Percentiles rank a stretch among this genome's conserved stretches.
Evolutionary conservation across 1,140 invertebrate genomes (phyloP).

Genomic region (Callitettix versicolor): DNA sequence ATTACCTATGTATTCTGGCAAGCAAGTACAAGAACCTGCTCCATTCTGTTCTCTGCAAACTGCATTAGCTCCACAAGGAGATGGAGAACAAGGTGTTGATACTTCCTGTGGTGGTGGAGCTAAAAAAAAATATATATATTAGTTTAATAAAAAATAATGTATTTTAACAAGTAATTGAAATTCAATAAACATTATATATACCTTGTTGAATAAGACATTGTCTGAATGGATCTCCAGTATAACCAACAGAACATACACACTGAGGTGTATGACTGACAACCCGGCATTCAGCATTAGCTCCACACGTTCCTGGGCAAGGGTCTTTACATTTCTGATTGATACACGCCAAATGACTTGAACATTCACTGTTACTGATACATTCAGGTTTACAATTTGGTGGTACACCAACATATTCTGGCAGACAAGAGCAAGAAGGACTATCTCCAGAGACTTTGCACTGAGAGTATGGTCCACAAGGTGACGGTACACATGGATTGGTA

Average conservation of each 20-base stretch:
- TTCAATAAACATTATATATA: slow-evolving; percentile 8
- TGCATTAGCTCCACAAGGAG: no score
- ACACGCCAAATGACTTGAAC: no score
- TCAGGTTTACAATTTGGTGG: slow-evolving; percentile 29
- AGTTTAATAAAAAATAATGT: background rate
- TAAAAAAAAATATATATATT: slow-evolving; percentile 24
- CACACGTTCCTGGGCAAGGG: no score
- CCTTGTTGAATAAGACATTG: slow-evolving; percentile 28
- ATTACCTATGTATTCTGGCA: no score
- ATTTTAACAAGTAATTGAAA: background rate
- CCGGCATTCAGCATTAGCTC: no score
- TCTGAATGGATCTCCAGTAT: slow-evolving; percentile 33
- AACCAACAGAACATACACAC: slow-evolving; percentile 34
- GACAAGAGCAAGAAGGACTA: no score
- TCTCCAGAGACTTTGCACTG: no score
- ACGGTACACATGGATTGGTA: slow-evolving; percentile 24
- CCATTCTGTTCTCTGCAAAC: slow-evolving; percentile 51
- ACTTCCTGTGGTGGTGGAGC: slow-evolving; percentile 27
- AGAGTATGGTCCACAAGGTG: slow-evolving; percentile 37
- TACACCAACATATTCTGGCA: no score
- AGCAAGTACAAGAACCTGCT: slow-evolving; percentile 53
- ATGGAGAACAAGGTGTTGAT: slow-evolving; percentile 62
- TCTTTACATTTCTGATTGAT: no score
- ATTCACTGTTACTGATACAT: no score
- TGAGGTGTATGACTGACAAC: no score